phyloP scores from a whole-genome alignment of 2,888 invertebrate species.

The Rhimphoctona megacephalus region DNA sequence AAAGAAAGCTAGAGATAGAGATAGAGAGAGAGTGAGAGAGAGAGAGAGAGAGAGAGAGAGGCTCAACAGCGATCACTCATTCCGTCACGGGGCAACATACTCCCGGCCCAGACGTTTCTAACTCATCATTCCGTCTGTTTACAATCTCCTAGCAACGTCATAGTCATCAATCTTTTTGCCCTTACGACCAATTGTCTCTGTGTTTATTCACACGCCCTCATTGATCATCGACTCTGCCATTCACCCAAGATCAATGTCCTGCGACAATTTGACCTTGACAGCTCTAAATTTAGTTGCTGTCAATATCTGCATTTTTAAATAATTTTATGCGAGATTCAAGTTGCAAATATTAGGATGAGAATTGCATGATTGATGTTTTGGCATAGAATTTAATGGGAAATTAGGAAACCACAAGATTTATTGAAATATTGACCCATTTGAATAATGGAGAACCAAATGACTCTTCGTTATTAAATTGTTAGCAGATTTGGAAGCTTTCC shows the following conservation, averaged over 20 bases:
- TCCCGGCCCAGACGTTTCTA: conserved; percentile 48
- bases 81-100: conserved; percentile 64
- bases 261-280: conserved; percentile 6
- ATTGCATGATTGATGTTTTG: background rate
- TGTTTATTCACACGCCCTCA: conserved; percentile 30
- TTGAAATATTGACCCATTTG: conserved; percentile 6
- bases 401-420: background rate
- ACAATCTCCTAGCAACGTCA: conserved; percentile 32
- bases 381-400: conserved; percentile 12
- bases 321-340: background rate
- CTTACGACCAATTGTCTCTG: conserved; percentile 37
- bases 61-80: conserved; percentile 59
- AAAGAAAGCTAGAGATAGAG: background rate
- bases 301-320: background rate
- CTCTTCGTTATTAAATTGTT: conserved; percentile 15
- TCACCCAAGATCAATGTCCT: conserved; percentile 53
- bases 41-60: background rate
- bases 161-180: conserved; percentile 52
- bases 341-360: background rate
- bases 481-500: conserved; percentile 18
- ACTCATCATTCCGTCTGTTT: conserved; percentile 52
- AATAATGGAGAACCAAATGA: background rate
- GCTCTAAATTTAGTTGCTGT: background rate
- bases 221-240: conserved; percentile 56
- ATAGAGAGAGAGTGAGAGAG: too few species aligned